Evolutionary conservation across 2,888 invertebrate species (phyloP), one percentile per base, ranked within the genome.

Genomic region (Phania funesta): DNA sequence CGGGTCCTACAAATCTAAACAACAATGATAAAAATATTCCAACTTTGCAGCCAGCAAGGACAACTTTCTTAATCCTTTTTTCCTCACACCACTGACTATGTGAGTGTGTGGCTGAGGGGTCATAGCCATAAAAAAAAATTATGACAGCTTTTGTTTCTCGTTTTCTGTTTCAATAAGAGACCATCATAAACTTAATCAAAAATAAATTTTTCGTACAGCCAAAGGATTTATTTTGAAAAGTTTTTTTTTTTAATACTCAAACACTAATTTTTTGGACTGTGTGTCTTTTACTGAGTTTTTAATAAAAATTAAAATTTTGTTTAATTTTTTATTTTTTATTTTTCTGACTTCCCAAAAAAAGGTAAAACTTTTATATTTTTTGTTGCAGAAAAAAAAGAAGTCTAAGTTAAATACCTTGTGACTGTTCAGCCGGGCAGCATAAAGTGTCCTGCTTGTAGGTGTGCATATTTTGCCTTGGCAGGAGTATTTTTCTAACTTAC

Each of bases 101-200:
- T 26, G 26, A 38, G 46, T 68, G 8, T 41, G 32, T 48, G 32
- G 5, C 20, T 32, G 48, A n/a, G n/a, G 22, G 16, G 22, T 48
- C 60, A 52, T 62, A 44, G 38, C 54, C 22, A 74, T 56, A 29
- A 35, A 64, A 16, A 50, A 38, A 46, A 5, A 18, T 18, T 8
- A 70, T 26, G 24, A 70, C 9, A 7, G 24, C 29, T 71, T 71
- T 48, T 32, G 9, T 64, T 35, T 29, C n/a, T n/a, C n/a, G n/a
- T 20, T 9, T 44, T 22, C 16, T 20, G 41, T 41, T 64, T 56
- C 16, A 38, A 60, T 29, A 70, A 52, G 41, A 68, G 41, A 48
- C 46, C 58, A 70, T n/a, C n/a, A n/a, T 26, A 67, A 58, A 82
- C 81, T 82, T 77, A 77, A 82, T 82, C 81, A 82, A 82, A 82